These are phyloP conservation scores for Aricia artaxerxes DNA, from an alignment of 2,888 invertebrate species.

Conservation along the genomic window DNA sequence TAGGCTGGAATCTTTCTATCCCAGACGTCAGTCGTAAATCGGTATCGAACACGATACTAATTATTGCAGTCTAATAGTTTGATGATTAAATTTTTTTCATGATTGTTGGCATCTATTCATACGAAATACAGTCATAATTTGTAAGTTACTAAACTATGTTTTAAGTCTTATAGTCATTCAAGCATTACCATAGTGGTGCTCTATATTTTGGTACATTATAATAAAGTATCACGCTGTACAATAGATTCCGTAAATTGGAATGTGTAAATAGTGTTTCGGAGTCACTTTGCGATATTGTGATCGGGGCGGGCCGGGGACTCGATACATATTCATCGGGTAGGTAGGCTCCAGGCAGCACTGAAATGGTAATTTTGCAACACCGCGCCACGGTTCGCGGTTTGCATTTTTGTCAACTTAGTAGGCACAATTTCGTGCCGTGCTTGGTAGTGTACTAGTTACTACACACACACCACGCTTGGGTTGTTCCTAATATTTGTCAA, in stretches of 20 bases:
- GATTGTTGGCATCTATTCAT: neutral
- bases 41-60: neutral
- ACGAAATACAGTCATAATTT: neutral
- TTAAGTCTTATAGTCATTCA: neutral
- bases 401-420: conserved; percentile 63
- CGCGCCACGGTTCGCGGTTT: conserved; percentile 57
- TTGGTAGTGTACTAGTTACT: neutral
- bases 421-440: conserved; percentile 34
- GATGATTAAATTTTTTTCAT: neutral
- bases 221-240: neutral
- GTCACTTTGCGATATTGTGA: conserved; percentile 50
- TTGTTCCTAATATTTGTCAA: no score
- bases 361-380: conserved; percentile 75
- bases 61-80: neutral
- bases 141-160: neutral
- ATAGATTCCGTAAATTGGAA: conserved; percentile 36
- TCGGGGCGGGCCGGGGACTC: conserved; percentile 58
- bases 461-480: no score
- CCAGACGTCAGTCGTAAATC: neutral
- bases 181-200: neutral
- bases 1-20: neutral
- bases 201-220: neutral
- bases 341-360: conserved; percentile 65
- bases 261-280: conserved; percentile 40
- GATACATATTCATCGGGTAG: conserved; percentile 71